Percentiles rank a stretch among this genome's conserved stretches.
phyloP scores from a whole-genome alignment of 37 sponge, comb jelly and placozoan genomes.

The Halichondria panicea region DNA sequence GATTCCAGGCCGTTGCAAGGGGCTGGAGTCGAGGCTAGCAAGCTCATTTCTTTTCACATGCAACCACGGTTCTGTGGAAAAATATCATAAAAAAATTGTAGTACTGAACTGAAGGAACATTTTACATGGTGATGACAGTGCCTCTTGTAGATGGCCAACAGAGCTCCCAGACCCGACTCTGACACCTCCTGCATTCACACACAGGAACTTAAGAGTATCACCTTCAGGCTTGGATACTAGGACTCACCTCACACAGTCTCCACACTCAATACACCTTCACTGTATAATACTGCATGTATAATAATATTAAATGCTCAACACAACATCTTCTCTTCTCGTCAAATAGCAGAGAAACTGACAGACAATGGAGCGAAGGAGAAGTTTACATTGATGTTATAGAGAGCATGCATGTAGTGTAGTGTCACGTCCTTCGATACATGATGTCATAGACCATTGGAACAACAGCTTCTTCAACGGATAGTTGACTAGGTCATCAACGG shows the following conservation, averaged over 20 bases:
- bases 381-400: slow-evolving; percentile 35
- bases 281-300: neutral
- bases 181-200: neutral
- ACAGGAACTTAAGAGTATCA: neutral
- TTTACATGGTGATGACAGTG: slow-evolving; percentile 43
- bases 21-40: too few species aligned
- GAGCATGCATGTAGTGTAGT: too few species aligned
- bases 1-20: too few species aligned
- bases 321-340: slow-evolving; percentile 43
- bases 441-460: slow-evolving; percentile 47
- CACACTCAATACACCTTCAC: slow-evolving; percentile 42
- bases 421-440: slow-evolving; percentile 7
- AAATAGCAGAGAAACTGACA: slow-evolving; percentile 61
- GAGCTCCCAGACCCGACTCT: slow-evolving; percentile 20
- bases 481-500: too few species aligned
- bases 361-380: slow-evolving; percentile 40
- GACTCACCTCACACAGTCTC: neutral
- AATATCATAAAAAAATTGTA: too few species aligned
- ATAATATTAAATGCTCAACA: neutral
- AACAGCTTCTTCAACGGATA: too few species aligned
- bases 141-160: slow-evolving; percentile 37
- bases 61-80: too few species aligned
- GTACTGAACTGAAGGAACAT: neutral
- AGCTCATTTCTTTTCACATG: too few species aligned
- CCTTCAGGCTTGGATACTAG: neutral